Percentiles rank a stretch among this genome's conserved stretches.
Conservation (phyloP, 1,140 invertebrate genomes). For the Panulirus ornatus region DNA sequence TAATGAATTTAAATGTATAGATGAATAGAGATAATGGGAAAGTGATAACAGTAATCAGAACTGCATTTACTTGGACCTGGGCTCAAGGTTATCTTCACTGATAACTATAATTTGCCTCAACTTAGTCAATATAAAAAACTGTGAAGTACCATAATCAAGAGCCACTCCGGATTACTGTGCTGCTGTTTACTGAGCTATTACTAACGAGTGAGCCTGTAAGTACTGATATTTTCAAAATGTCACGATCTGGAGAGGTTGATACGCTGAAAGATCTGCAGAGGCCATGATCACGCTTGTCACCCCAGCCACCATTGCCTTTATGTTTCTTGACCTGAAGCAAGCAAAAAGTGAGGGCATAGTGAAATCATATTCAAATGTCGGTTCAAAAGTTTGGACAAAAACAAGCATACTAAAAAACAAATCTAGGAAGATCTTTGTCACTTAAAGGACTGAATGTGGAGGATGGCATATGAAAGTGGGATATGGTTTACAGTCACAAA, state of each 20-base stretch:
- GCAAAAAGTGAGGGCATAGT: not conserved
- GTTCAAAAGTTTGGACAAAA: too few relatives aligned
- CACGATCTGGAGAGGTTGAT: not conserved
- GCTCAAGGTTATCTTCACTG: not conserved
- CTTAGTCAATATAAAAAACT: conserved; percentile 10
- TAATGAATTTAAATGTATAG: not conserved
- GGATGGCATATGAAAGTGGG: too few relatives aligned
- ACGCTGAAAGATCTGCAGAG: conserved; percentile 79
- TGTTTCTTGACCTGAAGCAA: conserved; percentile 84
- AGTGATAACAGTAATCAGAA: too few relatives aligned
- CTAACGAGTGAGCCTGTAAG: not conserved
- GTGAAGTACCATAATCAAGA: conserved; percentile 44
- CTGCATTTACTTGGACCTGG: too few relatives aligned
- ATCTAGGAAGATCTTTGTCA: too few relatives aligned
- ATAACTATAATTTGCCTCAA: not conserved
- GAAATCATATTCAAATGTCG: too few relatives aligned
- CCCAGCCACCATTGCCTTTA: conserved; percentile 98
- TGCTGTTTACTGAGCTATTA: conserved; percentile 17
- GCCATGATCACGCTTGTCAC: conserved; percentile 87
- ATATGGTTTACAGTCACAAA: too few relatives aligned
- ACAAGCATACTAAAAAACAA: too few relatives aligned
- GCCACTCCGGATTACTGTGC: conserved; percentile 15
- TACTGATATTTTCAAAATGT: not conserved
- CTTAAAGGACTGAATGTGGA: too few relatives aligned
- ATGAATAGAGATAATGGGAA: not conserved